phyloP scores from a whole-genome alignment of 2,888 invertebrate genomes.

The Holacanthella duospinosa region DNA sequence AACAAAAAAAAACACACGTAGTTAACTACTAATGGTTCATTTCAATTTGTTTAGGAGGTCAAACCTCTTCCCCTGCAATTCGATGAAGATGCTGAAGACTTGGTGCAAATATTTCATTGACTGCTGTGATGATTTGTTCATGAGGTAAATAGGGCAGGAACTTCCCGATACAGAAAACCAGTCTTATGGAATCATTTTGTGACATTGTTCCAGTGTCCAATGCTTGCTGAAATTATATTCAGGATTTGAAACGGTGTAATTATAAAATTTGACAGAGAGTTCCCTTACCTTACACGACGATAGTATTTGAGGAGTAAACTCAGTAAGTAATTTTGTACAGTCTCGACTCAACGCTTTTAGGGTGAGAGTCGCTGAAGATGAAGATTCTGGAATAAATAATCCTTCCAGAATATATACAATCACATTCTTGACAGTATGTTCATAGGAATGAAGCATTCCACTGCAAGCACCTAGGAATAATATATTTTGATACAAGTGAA shows the following conservation, averaged over 20 bases:
- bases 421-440: constrained; percentile 27
- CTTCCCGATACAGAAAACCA: constrained; percentile 33
- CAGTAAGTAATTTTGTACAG: constrained; percentile 26
- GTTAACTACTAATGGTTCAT: neutral
- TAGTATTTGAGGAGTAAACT: constrained; percentile 32
- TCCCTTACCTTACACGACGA: constrained; percentile 30
- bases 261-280: neutral
- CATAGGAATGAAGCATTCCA: constrained; percentile 29
- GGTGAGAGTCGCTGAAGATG: constrained; percentile 30
- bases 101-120: constrained; percentile 35
- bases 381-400: constrained; percentile 28
- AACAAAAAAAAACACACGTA: constrained; percentile 7
- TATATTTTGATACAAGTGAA: neutral
- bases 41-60: neutral
- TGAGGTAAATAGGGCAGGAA: constrained; percentile 31
- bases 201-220: constrained; percentile 24
- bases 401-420: constrained; percentile 33
- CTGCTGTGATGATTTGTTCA: constrained; percentile 34
- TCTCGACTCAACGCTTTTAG: constrained; percentile 34
- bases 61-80: constrained; percentile 28
- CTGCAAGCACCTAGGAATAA: constrained; percentile 27
- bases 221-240: constrained; percentile 23
- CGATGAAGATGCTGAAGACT: constrained; percentile 28
- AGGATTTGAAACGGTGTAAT: neutral
- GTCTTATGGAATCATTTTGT: constrained; percentile 30